These are phyloP conservation scores for Ochotona curzoniae DNA, from an alignment of 2,113 vertebrate species.

Conservation along the genomic window DNA sequence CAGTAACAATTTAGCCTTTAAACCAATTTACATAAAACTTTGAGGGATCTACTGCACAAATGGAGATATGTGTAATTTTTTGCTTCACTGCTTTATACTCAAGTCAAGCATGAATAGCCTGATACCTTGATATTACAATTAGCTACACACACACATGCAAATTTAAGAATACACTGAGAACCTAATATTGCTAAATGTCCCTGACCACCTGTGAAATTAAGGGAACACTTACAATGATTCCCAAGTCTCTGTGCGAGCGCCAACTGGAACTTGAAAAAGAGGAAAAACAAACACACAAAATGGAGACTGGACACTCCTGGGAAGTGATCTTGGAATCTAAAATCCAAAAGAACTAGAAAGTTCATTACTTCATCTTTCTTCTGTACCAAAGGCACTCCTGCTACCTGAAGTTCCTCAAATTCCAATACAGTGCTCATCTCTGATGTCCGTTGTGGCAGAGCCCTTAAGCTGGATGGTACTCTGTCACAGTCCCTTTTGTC, in stretches of 20 bases:
- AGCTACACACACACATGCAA: not conserved
- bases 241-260: not conserved
- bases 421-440: not conserved
- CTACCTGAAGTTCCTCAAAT: not conserved
- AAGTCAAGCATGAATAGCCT: conserved; percentile 23
- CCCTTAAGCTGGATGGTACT: not conserved
- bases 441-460: not conserved
- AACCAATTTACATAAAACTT: not conserved
- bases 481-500: not conserved
- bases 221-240: not conserved
- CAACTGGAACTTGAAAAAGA: not conserved
- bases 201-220: not conserved
- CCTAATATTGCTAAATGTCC: not conserved
- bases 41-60: not conserved
- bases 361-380: not conserved
- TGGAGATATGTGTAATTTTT: not conserved
- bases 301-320: not conserved
- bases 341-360: not conserved
- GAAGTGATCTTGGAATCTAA: not conserved
- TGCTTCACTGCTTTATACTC: conserved; percentile 20
- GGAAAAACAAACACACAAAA: not conserved
- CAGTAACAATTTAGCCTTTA: not conserved
- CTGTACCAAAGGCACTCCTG: not conserved
- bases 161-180: not conserved
- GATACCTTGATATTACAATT: not conserved